Conservation (phyloP, 1,140 invertebrate genomes). For the Drosophila asahinai region DNA sequence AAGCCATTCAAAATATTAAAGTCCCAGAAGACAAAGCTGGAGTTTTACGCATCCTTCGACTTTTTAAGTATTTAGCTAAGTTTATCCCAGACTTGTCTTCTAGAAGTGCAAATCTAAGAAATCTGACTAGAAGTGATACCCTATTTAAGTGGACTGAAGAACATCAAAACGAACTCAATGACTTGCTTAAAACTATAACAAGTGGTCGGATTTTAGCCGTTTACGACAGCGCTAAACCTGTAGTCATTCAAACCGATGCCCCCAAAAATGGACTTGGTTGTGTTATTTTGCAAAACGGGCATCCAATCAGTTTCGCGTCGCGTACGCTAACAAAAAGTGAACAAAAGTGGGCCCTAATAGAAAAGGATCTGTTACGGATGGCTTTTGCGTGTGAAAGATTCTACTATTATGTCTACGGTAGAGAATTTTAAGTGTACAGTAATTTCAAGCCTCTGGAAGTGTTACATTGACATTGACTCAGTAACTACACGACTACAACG, state of each 20-base stretch:
- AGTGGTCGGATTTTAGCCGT: not conserved
- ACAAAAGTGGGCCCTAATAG: conserved; percentile 72
- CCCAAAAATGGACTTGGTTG: conserved; percentile 33
- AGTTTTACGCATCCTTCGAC: no score
- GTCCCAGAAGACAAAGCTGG: no score
- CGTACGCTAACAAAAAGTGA: conserved; percentile 21
- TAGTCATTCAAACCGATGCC: conserved; percentile 2
- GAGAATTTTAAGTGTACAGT: no score
- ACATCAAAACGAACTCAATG: conserved; percentile 1
- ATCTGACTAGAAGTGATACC: not conserved
- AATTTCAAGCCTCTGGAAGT: no score
- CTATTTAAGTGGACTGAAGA: conserved; percentile 1
- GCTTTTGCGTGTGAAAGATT: no score
- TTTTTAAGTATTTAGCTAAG: no score
- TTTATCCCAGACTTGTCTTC: no score
- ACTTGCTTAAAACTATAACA: conserved; percentile 1
- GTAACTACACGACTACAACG: conserved; percentile 76
- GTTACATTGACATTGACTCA: no score
- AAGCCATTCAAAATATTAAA: no score
- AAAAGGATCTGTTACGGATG: conserved; percentile 82
- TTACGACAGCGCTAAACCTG: no score
- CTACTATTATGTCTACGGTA: no score
- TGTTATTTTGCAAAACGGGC: not conserved
- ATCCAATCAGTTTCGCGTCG: conserved; percentile 63
- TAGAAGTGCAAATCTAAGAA: no score